phyloP scores from a whole-genome alignment of 2,888 invertebrate genomes.

The Dioctria linearis region DNA sequence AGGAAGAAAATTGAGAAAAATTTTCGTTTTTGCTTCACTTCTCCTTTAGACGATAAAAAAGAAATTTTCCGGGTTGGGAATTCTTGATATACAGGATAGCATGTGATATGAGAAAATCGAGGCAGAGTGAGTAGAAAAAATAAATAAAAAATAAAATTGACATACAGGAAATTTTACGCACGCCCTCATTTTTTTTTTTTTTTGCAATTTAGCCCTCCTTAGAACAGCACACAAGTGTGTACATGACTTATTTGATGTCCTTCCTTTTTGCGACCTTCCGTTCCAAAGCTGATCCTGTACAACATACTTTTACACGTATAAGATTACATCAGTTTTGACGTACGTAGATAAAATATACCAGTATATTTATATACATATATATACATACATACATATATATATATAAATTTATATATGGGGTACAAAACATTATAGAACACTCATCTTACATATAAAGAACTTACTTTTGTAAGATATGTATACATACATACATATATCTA shows the following conservation, averaged over 20 bases:
- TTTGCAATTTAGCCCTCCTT: constrained; percentile 38
- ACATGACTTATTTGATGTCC: constrained; percentile 52
- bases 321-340: constrained; percentile 37
- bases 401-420: neutral
- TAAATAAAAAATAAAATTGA: constrained; percentile 53
- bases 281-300: constrained; percentile 23
- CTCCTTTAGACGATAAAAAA: constrained; percentile 31
- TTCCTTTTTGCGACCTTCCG: constrained; percentile 39
- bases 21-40: constrained; percentile 27
- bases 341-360: constrained; percentile 28
- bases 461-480: constrained; percentile 19
- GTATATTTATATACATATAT: neutral
- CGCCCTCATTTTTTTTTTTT: constrained; percentile 49
- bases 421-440: neutral
- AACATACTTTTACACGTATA: constrained; percentile 39
- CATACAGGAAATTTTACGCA: constrained; percentile 56
- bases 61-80: constrained; percentile 14
- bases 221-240: constrained; percentile 45
- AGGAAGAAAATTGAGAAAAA: constrained; percentile 25
- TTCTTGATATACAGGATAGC: constrained; percentile 1
- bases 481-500: neutral
- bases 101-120: constrained; percentile 26
- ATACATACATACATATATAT: no score
- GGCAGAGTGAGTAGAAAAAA: constrained; percentile 33
- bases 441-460: neutral